A percentile compares a stretch with the other conserved stretches of the same genome.
Conservation (phyloP, 2,888 invertebrate species). For the Ochropacha duplaris region DNA sequence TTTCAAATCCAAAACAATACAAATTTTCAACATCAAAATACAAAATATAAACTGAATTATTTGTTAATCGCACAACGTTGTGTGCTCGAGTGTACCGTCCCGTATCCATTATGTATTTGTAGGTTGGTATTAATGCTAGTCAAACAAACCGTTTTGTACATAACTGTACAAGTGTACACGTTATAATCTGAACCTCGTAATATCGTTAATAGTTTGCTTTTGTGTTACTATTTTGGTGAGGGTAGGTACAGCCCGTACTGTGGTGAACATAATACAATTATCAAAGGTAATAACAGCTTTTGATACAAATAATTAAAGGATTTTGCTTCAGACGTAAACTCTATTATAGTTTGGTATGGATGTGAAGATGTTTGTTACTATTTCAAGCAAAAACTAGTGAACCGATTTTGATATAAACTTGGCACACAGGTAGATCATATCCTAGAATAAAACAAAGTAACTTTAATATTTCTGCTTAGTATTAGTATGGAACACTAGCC, state of each 20-base stretch:
- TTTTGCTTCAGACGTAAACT: not conserved
- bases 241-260: not conserved
- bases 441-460: no score
- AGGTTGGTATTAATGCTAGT: not conserved
- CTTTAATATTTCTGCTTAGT: no score
- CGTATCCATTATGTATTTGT: not conserved
- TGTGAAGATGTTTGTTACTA: no score
- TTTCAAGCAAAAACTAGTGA: no score
- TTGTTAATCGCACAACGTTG: constrained; percentile 1
- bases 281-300: not conserved
- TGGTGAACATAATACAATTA: not conserved
- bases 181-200: not conserved
- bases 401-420: no score
- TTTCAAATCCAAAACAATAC: not conserved
- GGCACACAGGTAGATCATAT: no score
- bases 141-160: not conserved
- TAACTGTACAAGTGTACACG: not conserved
- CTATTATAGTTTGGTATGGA: no score
- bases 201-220: not conserved
- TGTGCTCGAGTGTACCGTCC: not conserved
- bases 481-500: no score
- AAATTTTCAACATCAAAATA: not conserved
- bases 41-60: not conserved
- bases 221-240: not conserved
- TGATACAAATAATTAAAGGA: not conserved